Evolutionary conservation across 2,888 invertebrate species (phyloP), one percentile per base, ranked within the genome.

Genomic region (Dicycla oo): DNA sequence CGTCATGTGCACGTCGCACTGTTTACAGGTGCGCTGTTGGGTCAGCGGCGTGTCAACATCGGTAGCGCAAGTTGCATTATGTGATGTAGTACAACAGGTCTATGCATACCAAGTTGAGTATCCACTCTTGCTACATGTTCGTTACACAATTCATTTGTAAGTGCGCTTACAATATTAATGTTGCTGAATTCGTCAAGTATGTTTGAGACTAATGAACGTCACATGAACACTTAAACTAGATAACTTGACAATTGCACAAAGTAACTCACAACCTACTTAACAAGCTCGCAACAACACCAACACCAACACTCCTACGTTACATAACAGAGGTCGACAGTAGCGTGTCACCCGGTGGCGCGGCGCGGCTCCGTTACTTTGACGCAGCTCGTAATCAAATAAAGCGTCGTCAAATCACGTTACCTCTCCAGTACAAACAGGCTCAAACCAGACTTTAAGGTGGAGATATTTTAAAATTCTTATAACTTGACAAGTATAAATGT

Each of bases 381-480:
- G 68, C 67, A 66, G 65, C 43, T 71, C 66, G 67, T 78, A 85
- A 85, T 85, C 67, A 83, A 81, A 76, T 76, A 71, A 76, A 81
- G 66, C 76, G 73, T 67, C 63, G 57, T 73, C 64, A 60, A 68
- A 75, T 73, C 61, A 56, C 58, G 65, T 75, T 69, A 73, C 53
- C 65, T 71, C 30, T 71, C 26, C 47, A 57, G 57, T 10, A 56
- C 62, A 70, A 81, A 65, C 72, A 78, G 23, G 20, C 20, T 64
- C n/a, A 53, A 49, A 47, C 20, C 49, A 47, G 18, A 60, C 30
- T 67, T 54, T 43, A 38, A 74, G 34, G n/a, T 18, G 8, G 18
- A 62, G 40, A 20, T 49, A 58, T 75, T 60, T 75, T 34, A 60
- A 54, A 38, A 30, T 38, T 54, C 18, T 45, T 40, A 26, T 47